Percentiles rank a stretch among this genome's conserved stretches.
Evolutionary conservation across 2,888 invertebrate species (phyloP).

Genomic region (Tachina fera): DNA sequence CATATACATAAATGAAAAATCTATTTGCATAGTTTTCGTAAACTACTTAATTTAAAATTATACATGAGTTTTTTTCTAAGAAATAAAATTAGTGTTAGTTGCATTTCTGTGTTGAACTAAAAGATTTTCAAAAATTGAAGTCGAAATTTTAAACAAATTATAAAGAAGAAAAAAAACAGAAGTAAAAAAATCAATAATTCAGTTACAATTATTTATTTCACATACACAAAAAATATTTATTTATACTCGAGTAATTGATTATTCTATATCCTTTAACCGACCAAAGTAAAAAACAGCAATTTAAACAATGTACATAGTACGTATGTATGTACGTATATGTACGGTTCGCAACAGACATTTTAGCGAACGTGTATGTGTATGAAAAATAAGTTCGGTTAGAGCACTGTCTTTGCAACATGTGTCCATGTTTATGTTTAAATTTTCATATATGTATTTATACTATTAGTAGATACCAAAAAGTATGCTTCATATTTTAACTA

Average conservation of each 20-base stretch:
- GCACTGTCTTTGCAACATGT: background rate
- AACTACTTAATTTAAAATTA: too few species aligned
- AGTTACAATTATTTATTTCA: conserved; percentile 37
- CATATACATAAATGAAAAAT: background rate
- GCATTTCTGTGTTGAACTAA: conserved; percentile 22
- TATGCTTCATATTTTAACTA: conserved; percentile 42
- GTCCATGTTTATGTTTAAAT: background rate
- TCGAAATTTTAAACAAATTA: background rate
- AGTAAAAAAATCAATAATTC: conserved; percentile 54
- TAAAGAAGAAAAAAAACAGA: background rate
- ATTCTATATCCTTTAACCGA: background rate
- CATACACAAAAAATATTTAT: background rate
- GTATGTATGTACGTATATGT: too few species aligned
- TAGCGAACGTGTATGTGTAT: background rate
- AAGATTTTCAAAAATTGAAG: background rate
- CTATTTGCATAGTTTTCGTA: too few species aligned
- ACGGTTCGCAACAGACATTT: background rate
- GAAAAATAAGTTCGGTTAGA: conserved; percentile 19
- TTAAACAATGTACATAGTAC: conserved; percentile 22
- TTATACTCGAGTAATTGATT: background rate
- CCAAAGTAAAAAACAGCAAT: background rate
- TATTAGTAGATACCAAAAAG: conserved; percentile 50
- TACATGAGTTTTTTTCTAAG: too few species aligned
- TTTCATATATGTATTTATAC: conserved; percentile 5
- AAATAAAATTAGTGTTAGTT: conserved; percentile 16